Conservation (phyloP, 2,113 vertebrate species). For the Cheirogaleus medius region DNA sequence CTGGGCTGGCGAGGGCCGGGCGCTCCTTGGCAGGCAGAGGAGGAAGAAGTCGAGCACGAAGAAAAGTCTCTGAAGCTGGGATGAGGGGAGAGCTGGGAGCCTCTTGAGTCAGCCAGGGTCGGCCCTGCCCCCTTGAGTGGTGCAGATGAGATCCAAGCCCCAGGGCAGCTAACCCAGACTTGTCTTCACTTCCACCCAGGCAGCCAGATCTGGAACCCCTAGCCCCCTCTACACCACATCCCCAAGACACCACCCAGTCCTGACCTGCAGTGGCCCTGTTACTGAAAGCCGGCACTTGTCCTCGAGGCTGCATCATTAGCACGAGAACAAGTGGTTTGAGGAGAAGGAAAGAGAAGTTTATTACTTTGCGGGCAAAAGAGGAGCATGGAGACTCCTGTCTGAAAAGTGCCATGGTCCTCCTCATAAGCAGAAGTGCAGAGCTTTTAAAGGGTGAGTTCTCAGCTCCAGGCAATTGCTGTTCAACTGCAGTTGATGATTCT, state of each 20-base stretch:
- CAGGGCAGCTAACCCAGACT: background rate
- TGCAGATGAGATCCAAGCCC: background rate
- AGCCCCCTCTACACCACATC: background rate
- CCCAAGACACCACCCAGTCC: background rate
- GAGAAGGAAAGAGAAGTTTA: too few species aligned
- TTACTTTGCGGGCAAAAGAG: too few species aligned
- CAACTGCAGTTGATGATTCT: too few species aligned
- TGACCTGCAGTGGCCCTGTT: background rate
- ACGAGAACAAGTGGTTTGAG: too few species aligned
- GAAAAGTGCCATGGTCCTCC: too few species aligned
- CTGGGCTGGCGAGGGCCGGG: background rate
- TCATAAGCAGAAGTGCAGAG: too few species aligned
- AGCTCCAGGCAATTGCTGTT: too few species aligned
- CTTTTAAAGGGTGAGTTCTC: too few species aligned
- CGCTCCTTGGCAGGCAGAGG: background rate
- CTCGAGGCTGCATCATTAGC: too few species aligned
- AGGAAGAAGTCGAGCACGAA: background rate
- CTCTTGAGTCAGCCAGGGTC: background rate
- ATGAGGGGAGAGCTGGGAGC: background rate
- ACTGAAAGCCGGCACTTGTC: too few species aligned
- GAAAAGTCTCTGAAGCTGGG: background rate
- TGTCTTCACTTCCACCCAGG: background rate
- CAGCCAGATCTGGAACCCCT: background rate
- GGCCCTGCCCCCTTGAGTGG: background rate
- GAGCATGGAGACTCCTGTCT: too few species aligned